phyloP scores from a whole-genome alignment of 2,888 invertebrate species.

The Ichneumoninae sp. region DNA sequence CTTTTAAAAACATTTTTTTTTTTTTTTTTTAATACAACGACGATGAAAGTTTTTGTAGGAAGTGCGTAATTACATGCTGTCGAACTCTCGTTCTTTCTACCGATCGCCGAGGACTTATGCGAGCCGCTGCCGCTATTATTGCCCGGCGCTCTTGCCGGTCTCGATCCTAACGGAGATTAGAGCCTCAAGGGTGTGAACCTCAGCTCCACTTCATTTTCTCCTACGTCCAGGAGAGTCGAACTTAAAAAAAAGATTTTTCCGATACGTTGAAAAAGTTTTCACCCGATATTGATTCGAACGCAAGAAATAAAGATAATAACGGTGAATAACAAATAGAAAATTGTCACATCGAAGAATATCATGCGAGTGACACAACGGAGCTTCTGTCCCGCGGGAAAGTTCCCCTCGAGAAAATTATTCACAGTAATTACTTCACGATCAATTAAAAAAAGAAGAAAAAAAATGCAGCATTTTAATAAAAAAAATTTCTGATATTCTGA shows the following conservation, averaged over 20 bases:
- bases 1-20: constrained; percentile 30
- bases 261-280: constrained; percentile 11
- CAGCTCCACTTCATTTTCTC: background rate
- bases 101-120: constrained; percentile 49
- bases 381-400: too few relatives aligned
- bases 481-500: constrained; percentile 27
- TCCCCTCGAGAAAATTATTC: constrained; percentile 27
- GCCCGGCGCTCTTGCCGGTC: constrained; percentile 39
- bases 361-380: too few relatives aligned
- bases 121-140: constrained; percentile 23
- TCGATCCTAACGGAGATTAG: constrained; percentile 60
- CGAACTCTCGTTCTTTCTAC: constrained; percentile 55
- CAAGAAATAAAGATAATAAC: background rate
- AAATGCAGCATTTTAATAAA: background rate
- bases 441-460: constrained; percentile 22
- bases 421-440: constrained; percentile 39
- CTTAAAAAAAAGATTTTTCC: constrained; percentile 29
- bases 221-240: background rate
- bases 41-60: constrained; percentile 48
- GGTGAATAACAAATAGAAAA: too few relatives aligned
- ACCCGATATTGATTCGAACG: background rate
- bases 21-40: background rate
- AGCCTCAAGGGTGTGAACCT: constrained; percentile 43
- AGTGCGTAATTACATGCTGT: constrained; percentile 65
- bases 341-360: too few relatives aligned